Evolutionary conservation across 2,797 vertebrate species (phyloP).

Genomic region (Tinamus major): DNA sequence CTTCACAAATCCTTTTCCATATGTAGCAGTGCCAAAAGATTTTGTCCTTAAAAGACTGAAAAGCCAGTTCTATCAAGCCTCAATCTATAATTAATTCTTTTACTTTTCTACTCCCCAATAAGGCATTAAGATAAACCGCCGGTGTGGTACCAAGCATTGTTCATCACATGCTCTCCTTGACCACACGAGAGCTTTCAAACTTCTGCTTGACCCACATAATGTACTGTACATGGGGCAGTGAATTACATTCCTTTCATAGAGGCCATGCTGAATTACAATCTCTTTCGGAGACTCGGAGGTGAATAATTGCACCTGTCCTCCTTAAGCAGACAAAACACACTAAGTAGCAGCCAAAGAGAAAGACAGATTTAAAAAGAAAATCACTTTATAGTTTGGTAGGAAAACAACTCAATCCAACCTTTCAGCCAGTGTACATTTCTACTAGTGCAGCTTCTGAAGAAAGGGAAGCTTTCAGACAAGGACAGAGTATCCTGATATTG

Average conservation of each 20-base stretch:
- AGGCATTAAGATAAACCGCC: constrained; percentile 40
- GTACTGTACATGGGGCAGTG: constrained; percentile 22
- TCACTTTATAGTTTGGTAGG: constrained; percentile 37
- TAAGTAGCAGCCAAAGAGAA: constrained; percentile 39
- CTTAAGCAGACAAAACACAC: constrained; percentile 63
- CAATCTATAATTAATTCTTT: constrained; percentile 13
- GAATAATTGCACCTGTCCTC: constrained; percentile 67
- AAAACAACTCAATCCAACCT: constrained; percentile 44
- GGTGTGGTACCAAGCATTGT: neutral
- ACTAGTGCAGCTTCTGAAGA: neutral
- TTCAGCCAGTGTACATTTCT: constrained; percentile 43
- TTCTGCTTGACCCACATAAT: constrained; percentile 34
- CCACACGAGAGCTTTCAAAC: neutral
- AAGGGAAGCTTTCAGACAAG: neutral
- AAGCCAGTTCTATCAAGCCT: neutral
- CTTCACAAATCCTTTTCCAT: neutral
- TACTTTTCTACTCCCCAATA: neutral
- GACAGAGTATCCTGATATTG: neutral
- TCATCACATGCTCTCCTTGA: neutral
- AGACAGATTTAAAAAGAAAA: constrained; percentile 56
- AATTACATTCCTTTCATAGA: constrained; percentile 17
- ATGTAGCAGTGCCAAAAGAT: neutral
- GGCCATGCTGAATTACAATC: constrained; percentile 43
- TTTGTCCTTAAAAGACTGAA: neutral
- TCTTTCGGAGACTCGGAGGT: constrained; percentile 46